phyloP scores from a whole-genome alignment of 2,797 vertebrate species.

The Diplodus puntazzo region DNA sequence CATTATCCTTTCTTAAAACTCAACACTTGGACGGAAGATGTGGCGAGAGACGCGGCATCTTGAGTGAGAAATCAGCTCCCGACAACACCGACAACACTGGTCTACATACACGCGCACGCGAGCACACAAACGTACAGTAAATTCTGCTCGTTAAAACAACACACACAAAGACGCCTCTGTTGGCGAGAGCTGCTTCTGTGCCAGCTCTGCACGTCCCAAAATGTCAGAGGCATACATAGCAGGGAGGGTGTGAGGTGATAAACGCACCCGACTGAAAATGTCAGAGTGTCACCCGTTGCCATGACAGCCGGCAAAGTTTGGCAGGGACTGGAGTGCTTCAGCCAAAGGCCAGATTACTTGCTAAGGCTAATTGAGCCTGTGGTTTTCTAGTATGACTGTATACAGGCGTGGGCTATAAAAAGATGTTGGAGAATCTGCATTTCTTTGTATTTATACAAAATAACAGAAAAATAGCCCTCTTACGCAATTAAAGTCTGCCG shows the following conservation, averaged over 20 bases:
- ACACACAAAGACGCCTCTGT: slow-evolving; percentile 14
- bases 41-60: slow-evolving; percentile 23
- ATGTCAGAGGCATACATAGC: slow-evolving; percentile 80
- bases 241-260: slow-evolving; percentile 73
- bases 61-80: slow-evolving; percentile 42
- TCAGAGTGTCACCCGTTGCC: slow-evolving; percentile 81
- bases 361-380: slow-evolving; percentile 73
- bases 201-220: slow-evolving; percentile 70
- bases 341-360: slow-evolving; percentile 81
- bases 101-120: slow-evolving; percentile 40
- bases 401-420: slow-evolving; percentile 31
- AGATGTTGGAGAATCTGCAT: slow-evolving; percentile 21
- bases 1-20: neutral
- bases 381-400: slow-evolving; percentile 39
- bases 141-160: slow-evolving; percentile 25
- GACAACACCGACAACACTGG: slow-evolving; percentile 37
- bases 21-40: slow-evolving; percentile 25
- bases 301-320: slow-evolving; percentile 82
- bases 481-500: slow-evolving; percentile 21
- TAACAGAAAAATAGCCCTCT: slow-evolving; percentile 24
- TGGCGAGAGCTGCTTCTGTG: slow-evolving; percentile 29
- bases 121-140: slow-evolving; percentile 21
- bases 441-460: slow-evolving; percentile 16
- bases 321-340: slow-evolving; percentile 67
- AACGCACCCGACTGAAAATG: slow-evolving; percentile 80